phyloP scores from a whole-genome alignment of 2,888 invertebrate species.

The Synergus umbraculus region DNA sequence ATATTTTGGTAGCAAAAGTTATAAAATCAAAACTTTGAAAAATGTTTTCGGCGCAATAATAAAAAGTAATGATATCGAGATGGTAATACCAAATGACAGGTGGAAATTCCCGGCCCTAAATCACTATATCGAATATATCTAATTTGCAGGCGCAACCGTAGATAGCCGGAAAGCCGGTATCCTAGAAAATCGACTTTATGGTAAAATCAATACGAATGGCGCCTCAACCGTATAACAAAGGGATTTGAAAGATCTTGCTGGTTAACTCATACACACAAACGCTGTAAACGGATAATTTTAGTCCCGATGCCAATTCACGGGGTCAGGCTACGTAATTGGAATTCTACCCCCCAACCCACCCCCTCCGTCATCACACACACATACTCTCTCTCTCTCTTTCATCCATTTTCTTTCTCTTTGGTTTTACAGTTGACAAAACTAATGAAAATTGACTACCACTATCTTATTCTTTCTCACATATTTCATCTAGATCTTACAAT shows the following conservation, averaged over 20 bases:
- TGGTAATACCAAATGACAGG: neutral
- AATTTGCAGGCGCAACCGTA: neutral
- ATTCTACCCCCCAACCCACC: neutral
- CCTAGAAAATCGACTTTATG: conserved; percentile 13
- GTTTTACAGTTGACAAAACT: neutral
- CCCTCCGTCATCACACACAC: no score
- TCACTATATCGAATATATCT: conserved; percentile 17
- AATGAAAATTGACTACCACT: neutral
- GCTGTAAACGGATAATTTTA: conserved; percentile 27
- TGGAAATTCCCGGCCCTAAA: neutral
- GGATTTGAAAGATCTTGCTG: conserved; percentile 36
- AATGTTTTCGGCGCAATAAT: neutral
- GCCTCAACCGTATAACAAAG: conserved; percentile 8
- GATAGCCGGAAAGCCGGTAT: neutral
- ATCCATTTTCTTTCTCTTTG: neutral
- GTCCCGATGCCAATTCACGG: conserved; percentile 17
- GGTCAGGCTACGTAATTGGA: conserved; percentile 1
- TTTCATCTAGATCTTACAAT: no score
- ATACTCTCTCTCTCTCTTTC: neutral
- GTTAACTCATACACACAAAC: conserved; percentile 10
- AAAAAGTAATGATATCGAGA: neutral
- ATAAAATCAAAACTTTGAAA: neutral
- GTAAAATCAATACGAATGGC: conserved; percentile 15
- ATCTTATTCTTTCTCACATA: neutral
- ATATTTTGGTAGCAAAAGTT: neutral